Percentiles rank a stretch among this genome's conserved stretches.
These are phyloP conservation scores for Cyprinodon variegatus DNA, from an alignment of 2,113 vertebrate genomes.

Conservation along the genomic window DNA sequence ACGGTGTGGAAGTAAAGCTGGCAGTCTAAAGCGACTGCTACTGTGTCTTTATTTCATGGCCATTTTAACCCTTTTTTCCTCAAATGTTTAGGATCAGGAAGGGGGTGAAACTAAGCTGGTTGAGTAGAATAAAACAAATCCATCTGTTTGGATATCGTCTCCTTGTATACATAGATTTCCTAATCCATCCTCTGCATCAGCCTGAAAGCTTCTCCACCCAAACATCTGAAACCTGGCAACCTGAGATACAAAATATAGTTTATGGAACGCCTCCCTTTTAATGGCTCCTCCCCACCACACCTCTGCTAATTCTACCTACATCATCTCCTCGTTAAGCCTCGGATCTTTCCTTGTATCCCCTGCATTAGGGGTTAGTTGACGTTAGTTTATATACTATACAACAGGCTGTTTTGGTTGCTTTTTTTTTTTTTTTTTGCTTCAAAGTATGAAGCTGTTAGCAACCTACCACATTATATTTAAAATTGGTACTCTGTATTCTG, in stretches of 20 bases:
- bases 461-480: neutral
- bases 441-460: neutral
- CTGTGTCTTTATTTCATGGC: slow-evolving; percentile 14
- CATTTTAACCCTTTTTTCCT: neutral
- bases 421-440: neutral
- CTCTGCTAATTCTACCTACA: slow-evolving; percentile 35
- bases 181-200: slow-evolving; percentile 17
- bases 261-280: slow-evolving; percentile 64
- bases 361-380: slow-evolving; percentile 8
- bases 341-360: slow-evolving; percentile 5
- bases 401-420: neutral
- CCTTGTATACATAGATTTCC: slow-evolving; percentile 18
- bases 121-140: slow-evolving; percentile 15
- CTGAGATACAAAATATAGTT: slow-evolving; percentile 23
- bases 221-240: slow-evolving; percentile 46
- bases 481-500: neutral
- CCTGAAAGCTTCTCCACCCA: slow-evolving; percentile 26
- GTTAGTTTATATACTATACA: slow-evolving; percentile 11
- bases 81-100: slow-evolving; percentile 16
- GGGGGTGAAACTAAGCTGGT: slow-evolving; percentile 35
- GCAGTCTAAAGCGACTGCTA: slow-evolving; percentile 29
- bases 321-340: slow-evolving; percentile 26
- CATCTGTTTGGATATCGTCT: slow-evolving; percentile 6
- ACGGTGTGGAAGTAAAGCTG: slow-evolving; percentile 51
- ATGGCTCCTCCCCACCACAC: slow-evolving; percentile 34